Conservation (phyloP, 2,113 vertebrate species). For the Tringa solitaria region DNA sequence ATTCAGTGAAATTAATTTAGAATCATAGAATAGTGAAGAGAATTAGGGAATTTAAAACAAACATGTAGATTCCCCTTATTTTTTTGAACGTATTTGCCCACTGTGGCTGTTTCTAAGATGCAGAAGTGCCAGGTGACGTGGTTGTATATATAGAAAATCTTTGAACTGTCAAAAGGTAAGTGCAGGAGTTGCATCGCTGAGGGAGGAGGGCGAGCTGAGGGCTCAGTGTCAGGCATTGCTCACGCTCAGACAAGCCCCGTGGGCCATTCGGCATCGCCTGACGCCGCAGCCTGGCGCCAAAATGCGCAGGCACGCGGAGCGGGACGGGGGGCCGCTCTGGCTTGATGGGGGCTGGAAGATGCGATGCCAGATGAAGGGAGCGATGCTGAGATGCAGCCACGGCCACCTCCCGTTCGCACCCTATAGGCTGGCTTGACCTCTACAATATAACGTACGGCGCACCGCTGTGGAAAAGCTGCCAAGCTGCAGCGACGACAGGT, state of each 20-base stretch:
- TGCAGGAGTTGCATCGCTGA: background rate
- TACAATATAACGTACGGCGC: background rate
- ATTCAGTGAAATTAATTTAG: too few relatives aligned
- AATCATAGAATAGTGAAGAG: too few relatives aligned
- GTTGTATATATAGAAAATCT: background rate
- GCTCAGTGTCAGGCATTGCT: rapidly evolving
- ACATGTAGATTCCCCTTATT: background rate
- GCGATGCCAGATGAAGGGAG: background rate
- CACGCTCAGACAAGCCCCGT: rapidly evolving
- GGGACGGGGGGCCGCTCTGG: rapidly evolving
- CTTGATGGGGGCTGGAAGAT: background rate
- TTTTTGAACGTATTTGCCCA: background rate
- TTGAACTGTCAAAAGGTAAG: background rate
- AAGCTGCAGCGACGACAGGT: background rate
- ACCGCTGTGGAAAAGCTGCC: background rate
- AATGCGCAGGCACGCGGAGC: rapidly evolving
- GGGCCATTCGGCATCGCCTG: background rate
- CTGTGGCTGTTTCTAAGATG: background rate
- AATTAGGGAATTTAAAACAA: background rate
- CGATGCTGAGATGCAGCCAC: background rate
- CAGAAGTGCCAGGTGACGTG: background rate
- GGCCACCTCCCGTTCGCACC: background rate
- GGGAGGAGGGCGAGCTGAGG: background rate
- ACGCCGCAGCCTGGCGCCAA: rapidly evolving
- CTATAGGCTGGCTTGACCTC: background rate